Conservation (phyloP, 1,140 invertebrate genomes). For the Trichonephila clavipes region DNA sequence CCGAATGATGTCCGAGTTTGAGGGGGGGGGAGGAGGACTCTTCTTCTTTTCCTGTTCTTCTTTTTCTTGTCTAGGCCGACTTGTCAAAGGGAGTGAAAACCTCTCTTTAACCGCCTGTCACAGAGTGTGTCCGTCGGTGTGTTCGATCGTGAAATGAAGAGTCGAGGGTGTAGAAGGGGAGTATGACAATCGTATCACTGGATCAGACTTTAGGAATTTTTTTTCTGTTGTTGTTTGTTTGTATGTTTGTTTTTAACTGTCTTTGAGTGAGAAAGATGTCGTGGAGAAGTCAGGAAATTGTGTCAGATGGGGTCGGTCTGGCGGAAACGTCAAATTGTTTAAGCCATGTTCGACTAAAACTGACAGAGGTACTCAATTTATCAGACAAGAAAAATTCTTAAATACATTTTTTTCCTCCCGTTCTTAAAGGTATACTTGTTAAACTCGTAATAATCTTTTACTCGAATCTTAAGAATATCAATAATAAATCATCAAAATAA, state of each 20-base stretch:
- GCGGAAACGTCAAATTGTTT: conserved; percentile 52
- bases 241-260: conserved; percentile 1
- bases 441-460: too few species aligned
- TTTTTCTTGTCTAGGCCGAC: conserved; percentile 6
- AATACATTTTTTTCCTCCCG: not conserved
- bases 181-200: conserved; percentile 42
- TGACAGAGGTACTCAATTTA: not conserved
- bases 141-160: conserved; percentile 17
- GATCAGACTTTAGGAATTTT: conserved; percentile 7
- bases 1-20: conserved; percentile 56
- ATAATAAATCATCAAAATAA: too few species aligned
- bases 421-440: too few species aligned
- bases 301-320: conserved; percentile 8
- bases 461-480: too few species aligned
- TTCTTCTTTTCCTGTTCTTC: conserved; percentile 16
- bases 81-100: conserved; percentile 68
- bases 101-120: conserved; percentile 71
- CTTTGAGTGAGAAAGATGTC: conserved; percentile 43
- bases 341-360: not conserved
- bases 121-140: conserved; percentile 56
- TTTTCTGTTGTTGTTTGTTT: not conserved
- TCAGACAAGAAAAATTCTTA: not conserved
- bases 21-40: too few species aligned
- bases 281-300: conserved; percentile 28
- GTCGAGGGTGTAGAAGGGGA: not conserved